These are phyloP conservation scores for Tryphoninae sp. DNA, from an alignment of 2,888 invertebrate genomes.

Conservation along the genomic window DNA sequence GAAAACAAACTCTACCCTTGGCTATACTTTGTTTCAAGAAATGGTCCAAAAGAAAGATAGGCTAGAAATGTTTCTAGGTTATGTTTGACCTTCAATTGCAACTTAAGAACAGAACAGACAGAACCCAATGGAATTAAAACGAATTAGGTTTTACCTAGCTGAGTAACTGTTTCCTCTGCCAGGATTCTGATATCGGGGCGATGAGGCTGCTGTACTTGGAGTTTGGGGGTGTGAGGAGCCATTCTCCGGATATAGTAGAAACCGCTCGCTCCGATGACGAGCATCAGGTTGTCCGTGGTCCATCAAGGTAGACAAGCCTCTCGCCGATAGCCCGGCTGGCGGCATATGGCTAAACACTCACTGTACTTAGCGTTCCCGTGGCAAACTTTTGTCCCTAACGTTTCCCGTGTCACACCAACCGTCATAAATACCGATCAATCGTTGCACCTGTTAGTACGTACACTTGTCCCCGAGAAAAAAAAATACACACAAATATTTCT, in stretches of 20 bases:
- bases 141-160: conserved; percentile 67
- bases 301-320: conserved; percentile 81
- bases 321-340: conserved; percentile 80
- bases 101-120: no score
- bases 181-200: conserved; percentile 77
- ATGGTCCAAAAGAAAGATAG: no score
- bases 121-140: no score
- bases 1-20: no score
- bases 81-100: no score
- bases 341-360: conserved; percentile 79
- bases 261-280: conserved; percentile 81
- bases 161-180: conserved; percentile 75
- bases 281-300: conserved; percentile 81
- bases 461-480: conserved; percentile 4
- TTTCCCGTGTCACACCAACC: neutral
- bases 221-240: conserved; percentile 77
- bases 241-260: conserved; percentile 79
- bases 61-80: no score
- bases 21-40: no score
- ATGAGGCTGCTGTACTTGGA: conserved; percentile 75
- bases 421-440: conserved; percentile 36
- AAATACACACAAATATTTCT: neutral
- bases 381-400: conserved; percentile 10
- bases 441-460: neutral
- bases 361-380: conserved; percentile 37